phyloP scores from a whole-genome alignment of 37 sponge, comb jelly and placozoan species.

The Haliclona indistincta region DNA sequence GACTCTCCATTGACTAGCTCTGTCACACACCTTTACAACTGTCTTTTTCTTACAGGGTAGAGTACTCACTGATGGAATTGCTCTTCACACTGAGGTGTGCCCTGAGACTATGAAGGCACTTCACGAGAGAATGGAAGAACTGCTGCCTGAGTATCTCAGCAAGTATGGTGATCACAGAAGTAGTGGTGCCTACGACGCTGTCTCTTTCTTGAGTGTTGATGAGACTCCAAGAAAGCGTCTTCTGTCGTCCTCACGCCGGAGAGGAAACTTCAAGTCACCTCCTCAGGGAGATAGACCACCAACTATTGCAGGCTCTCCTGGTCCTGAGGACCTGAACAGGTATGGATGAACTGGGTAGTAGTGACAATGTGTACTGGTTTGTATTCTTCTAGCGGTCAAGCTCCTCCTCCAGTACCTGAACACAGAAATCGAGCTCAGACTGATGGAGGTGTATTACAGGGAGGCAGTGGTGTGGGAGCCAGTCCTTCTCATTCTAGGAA shows the following conservation, averaged over 20 bases:
- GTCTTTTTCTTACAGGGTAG: constrained; percentile 39
- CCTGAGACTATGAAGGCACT: constrained; percentile 66
- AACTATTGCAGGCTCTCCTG: not conserved
- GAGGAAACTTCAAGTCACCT: not conserved
- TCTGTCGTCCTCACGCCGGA: constrained; percentile 24
- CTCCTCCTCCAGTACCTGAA: constrained; percentile 7
- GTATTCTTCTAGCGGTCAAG: not conserved
- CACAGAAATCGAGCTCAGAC: not conserved
- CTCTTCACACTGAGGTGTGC: constrained; percentile 55
- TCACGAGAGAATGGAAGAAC: constrained; percentile 72
- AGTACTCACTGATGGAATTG: constrained; percentile 57
- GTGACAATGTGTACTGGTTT: not conserved
- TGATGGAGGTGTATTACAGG: no score
- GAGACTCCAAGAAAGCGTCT: not conserved
- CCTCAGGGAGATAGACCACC: not conserved
- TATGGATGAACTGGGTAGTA: not conserved
- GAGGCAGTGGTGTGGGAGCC: no score
- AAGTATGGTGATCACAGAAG: constrained; percentile 12
- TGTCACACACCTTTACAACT: not conserved
- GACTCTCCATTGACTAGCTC: not conserved
- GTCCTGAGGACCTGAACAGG: not conserved
- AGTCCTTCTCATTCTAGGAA: no score
- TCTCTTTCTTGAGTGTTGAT: not conserved
- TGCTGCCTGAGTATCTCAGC: constrained; percentile 42
- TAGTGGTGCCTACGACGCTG: constrained; percentile 24